phyloP scores from a whole-genome alignment of 2,113 vertebrate genomes.

The Mustelus asterias region DNA sequence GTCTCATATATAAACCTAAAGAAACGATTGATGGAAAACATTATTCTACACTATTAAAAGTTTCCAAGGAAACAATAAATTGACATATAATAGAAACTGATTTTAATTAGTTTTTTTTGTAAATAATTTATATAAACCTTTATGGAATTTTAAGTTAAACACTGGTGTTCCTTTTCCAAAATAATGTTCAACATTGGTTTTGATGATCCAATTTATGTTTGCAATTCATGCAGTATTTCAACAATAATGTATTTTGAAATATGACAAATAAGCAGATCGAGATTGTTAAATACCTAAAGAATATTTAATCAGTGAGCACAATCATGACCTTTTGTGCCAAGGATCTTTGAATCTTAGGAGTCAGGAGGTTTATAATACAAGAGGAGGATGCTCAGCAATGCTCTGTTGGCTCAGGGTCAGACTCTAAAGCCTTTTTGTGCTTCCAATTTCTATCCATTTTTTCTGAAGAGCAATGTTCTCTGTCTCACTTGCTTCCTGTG shows the following conservation, averaged over 20 bases:
- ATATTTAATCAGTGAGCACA: not conserved
- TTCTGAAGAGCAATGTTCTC: not conserved
- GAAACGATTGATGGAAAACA: not conserved
- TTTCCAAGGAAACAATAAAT: not conserved
- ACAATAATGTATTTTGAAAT: not conserved
- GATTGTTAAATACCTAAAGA: not conserved
- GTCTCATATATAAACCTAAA: constrained; percentile 79
- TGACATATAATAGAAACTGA: not conserved
- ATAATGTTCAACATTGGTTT: not conserved
- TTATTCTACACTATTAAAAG: not conserved
- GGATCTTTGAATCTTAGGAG: not conserved
- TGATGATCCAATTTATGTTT: not conserved
- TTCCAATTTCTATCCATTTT: not conserved
- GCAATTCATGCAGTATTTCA: not conserved
- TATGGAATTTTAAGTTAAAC: not conserved
- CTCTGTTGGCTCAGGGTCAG: not conserved
- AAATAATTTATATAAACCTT: not conserved
- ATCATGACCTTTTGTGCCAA: not conserved
- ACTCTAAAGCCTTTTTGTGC: not conserved
- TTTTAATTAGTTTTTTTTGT: not conserved
- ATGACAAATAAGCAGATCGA: not conserved
- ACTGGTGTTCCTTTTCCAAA: not conserved
- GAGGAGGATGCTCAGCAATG: not conserved
- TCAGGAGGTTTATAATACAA: not conserved
- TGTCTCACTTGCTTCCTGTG: not conserved